Percentiles rank a stretch among this genome's conserved stretches.
phyloP scores from a whole-genome alignment of 1,140 invertebrate species.

The Druon quercuslanigerum region DNA sequence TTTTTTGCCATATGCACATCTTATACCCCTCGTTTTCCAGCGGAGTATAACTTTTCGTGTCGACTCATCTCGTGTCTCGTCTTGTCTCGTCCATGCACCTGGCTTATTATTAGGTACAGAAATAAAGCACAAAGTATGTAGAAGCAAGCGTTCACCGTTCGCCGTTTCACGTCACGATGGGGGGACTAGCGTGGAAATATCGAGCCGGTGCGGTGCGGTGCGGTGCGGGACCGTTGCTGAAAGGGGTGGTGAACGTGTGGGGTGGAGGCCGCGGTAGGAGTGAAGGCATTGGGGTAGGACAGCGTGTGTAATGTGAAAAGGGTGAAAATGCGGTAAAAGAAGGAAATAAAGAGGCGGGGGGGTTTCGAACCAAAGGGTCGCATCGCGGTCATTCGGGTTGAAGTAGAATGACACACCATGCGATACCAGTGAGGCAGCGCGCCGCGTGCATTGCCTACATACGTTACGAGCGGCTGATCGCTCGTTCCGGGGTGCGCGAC shows the following conservation, averaged over 20 bases:
- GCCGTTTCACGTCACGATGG: constrained; percentile 34
- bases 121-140: too few species aligned
- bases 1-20: not conserved
- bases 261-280: constrained; percentile 15
- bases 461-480: constrained; percentile 14
- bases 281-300: constrained; percentile 29
- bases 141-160: not conserved
- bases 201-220: constrained; percentile 41
- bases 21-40: not conserved
- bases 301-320: constrained; percentile 33
- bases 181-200: constrained; percentile 54
- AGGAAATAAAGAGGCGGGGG: constrained; percentile 13
- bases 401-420: constrained; percentile 47
- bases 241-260: not conserved
- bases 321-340: constrained; percentile 32
- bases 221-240: constrained; percentile 29
- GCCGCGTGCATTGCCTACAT: not conserved
- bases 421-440: constrained; percentile 27
- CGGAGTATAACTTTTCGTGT: not conserved
- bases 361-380: not conserved
- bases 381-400: constrained; percentile 28
- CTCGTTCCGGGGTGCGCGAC: constrained; percentile 16
- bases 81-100: too few species aligned
- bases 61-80: not conserved
- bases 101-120: too few species aligned